Evolutionary conservation across 2,888 invertebrate species (phyloP).

Genomic region (Stegophylla sp.): DNA sequence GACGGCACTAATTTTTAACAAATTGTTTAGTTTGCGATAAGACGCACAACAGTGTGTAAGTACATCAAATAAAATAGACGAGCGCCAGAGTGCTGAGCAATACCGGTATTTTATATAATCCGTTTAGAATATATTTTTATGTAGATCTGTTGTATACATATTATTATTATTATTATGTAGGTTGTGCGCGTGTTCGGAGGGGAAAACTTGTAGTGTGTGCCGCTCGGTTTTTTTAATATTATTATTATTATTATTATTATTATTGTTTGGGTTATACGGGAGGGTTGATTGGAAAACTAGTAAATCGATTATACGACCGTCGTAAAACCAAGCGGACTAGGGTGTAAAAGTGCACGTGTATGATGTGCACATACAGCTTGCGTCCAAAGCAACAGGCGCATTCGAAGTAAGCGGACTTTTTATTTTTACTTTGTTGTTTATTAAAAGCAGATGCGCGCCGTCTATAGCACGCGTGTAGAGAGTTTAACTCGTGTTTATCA

Average conservation of each 20-base stretch:
- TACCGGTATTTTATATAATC: constrained; percentile 13
- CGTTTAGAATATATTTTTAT: background rate
- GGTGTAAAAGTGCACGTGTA: background rate
- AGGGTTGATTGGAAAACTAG: constrained; percentile 46
- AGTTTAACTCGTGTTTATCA: constrained; percentile 22
- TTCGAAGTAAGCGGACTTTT: constrained; percentile 1
- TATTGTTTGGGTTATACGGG: background rate
- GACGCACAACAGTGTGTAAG: too few relatives aligned
- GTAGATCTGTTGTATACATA: constrained; percentile 17
- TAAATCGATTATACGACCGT: constrained; percentile 55
- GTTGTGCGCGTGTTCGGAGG: constrained; percentile 2
- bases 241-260: constrained; percentile 32
- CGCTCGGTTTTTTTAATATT: constrained; percentile 20
- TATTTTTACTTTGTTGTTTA: constrained; percentile 30
- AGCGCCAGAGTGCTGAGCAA: background rate
- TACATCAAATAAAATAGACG: background rate
- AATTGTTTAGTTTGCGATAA: constrained; percentile 47
- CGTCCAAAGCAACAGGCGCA: constrained; percentile 43
- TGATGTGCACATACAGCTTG: constrained; percentile 24
- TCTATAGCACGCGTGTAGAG: background rate
- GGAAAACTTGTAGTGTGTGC: background rate
- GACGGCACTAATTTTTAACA: background rate
- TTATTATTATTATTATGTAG: background rate
- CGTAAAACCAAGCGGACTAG: constrained; percentile 39
- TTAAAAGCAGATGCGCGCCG: constrained; percentile 34